A percentile compares a stretch with the other conserved stretches of the same genome.
phyloP scores from a whole-genome alignment of 92 coral and sea anemone genomes.

The Parazoanthus atlanticus region DNA sequence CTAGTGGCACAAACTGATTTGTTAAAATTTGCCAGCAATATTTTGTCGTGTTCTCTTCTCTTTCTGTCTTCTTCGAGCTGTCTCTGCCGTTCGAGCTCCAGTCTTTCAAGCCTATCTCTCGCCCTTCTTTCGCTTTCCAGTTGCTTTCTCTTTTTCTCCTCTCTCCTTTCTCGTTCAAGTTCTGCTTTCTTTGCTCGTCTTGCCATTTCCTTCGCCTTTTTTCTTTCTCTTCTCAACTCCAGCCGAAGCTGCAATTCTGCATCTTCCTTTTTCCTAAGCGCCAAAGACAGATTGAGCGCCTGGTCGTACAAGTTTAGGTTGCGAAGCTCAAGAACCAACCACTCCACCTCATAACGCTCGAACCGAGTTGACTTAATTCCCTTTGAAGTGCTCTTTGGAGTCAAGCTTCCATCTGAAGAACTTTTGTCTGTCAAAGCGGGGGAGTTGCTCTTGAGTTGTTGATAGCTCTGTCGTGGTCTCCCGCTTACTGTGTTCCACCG shows the following conservation, averaged over 20 bases:
- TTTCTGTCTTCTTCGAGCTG: conserved; percentile 54
- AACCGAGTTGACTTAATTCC: conserved; percentile 15
- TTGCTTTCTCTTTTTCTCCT: neutral
- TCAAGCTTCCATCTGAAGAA: neutral
- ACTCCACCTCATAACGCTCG: conserved; percentile 58
- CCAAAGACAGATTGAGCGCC: conserved; percentile 51
- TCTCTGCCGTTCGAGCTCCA: conserved; percentile 47
- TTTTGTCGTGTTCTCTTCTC: conserved; percentile 59
- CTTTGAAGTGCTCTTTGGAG: neutral
- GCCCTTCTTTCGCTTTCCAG: neutral
- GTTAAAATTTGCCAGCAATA: conserved; percentile 59
- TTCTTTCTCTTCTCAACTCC: conserved; percentile 11
- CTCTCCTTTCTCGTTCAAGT: conserved; percentile 9
- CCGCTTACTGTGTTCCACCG: neutral
- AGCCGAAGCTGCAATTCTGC: conserved; percentile 14
- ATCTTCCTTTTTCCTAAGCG: conserved; percentile 51
- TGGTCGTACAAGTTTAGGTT: conserved; percentile 59
- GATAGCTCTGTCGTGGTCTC: neutral
- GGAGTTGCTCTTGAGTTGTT: neutral
- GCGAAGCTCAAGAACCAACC: conserved; percentile 59
- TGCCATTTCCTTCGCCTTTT: neutral
- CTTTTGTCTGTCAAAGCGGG: neutral
- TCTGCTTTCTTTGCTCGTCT: conserved; percentile 30
- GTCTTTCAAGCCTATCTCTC: conserved; percentile 3
- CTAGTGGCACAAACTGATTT: conserved; percentile 41